Evolutionary conservation across 1,140 invertebrate genomes (phyloP).

Genomic region (Penaeus chinensis): DNA sequence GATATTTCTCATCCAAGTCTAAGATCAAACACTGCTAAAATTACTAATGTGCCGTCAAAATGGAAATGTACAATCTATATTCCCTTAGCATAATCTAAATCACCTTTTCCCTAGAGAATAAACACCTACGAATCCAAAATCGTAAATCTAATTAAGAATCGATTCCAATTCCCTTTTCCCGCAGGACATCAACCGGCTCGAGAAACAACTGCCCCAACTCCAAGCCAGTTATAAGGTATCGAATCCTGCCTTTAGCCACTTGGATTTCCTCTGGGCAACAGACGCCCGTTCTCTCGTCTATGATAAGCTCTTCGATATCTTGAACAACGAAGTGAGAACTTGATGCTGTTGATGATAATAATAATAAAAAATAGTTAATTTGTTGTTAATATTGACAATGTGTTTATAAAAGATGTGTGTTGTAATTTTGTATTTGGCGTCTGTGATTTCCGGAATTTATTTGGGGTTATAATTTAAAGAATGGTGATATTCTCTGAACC

Average conservation of each 20-base stretch:
- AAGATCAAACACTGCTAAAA: no score
- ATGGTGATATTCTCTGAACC: no score
- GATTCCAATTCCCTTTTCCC: slow-evolving; percentile 63
- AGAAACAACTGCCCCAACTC: slow-evolving; percentile 61
- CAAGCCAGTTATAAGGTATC: slow-evolving; percentile 54
- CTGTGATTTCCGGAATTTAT: no score
- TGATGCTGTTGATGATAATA: neutral
- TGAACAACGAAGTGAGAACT: slow-evolving; percentile 13
- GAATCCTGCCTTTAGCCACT: slow-evolving; percentile 66
- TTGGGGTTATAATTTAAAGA: no score
- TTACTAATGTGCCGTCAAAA: no score
- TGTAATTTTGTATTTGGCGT: no score
- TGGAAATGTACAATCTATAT: no score
- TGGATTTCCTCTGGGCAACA: slow-evolving; percentile 68
- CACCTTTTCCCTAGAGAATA: no score
- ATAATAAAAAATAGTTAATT: neutral
- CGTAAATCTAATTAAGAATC: neutral
- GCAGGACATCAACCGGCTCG: slow-evolving; percentile 63
- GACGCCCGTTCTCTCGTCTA: slow-evolving; percentile 67
- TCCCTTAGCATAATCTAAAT: no score
- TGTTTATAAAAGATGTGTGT: no score
- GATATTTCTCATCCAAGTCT: no score
- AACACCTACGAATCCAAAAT: no score
- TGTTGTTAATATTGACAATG: neutral
- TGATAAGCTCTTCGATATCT: slow-evolving; percentile 63